Conservation (phyloP, 2,797 vertebrate species). For the Liparis tanakae region DNA sequence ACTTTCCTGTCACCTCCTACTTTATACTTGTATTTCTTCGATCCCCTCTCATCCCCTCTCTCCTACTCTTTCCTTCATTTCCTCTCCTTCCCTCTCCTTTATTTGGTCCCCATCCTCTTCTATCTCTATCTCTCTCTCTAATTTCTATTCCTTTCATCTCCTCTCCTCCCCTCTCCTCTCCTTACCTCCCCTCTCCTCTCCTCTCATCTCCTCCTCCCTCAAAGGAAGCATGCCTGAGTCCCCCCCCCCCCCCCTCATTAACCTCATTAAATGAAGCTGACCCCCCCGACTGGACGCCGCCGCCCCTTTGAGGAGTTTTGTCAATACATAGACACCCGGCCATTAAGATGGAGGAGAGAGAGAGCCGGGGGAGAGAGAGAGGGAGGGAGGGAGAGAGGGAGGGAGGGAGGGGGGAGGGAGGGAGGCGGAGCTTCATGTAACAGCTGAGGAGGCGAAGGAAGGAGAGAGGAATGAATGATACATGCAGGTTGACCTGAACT, state of each 20-base stretch:
- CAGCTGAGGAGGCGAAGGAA: conserved; percentile 47
- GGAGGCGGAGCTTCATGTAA: conserved; percentile 60
- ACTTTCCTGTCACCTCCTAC: neutral
- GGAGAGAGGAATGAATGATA: conserved; percentile 66
- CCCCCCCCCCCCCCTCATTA: conserved; percentile 71
- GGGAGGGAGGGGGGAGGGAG: conserved; percentile 37
- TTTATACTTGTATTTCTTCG: no score
- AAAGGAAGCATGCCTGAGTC: conserved; percentile 63
- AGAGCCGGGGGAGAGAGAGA: conserved; percentile 41
- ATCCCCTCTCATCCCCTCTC: neutral
- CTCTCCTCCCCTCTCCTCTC: conserved; percentile 20
- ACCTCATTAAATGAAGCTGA: conserved; percentile 72
- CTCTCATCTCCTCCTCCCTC: conserved; percentile 12
- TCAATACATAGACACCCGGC: conserved; percentile 72
- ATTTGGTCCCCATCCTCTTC: neutral
- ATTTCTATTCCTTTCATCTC: neutral
- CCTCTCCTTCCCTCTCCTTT: neutral
- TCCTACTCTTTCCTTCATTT: neutral
- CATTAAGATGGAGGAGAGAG: conserved; percentile 61
- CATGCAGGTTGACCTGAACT: conserved; percentile 71
- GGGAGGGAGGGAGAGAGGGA: conserved; percentile 20
- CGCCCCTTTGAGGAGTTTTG: conserved; percentile 65
- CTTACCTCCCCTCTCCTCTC: conserved; percentile 3
- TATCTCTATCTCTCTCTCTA: neutral
- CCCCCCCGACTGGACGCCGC: conserved; percentile 62